These are phyloP conservation scores for Vanessa tameamea DNA, from an alignment of 1,140 invertebrate genomes.

Conservation along the genomic window DNA sequence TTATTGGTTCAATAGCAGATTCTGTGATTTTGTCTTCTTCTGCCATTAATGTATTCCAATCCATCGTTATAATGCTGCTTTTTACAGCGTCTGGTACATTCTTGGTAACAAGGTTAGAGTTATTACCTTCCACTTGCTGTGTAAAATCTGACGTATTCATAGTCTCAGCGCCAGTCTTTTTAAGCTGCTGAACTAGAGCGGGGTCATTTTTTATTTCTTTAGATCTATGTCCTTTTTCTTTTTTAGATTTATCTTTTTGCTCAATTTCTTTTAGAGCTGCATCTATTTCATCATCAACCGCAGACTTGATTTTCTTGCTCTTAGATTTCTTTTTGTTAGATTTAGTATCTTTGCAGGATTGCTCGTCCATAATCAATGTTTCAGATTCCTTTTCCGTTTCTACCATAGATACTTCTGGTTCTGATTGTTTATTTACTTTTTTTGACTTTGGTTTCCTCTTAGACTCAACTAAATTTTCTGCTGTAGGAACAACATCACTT, in stretches of 20 bases:
- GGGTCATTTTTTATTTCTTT: slow-evolving; percentile 10
- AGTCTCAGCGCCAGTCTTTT: neutral
- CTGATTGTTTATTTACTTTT: slow-evolving; percentile 13
- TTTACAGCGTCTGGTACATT: slow-evolving; percentile 14
- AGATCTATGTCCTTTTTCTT: slow-evolving; percentile 3
- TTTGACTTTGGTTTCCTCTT: slow-evolving; percentile 36
- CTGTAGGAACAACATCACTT: neutral
- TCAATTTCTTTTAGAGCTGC: slow-evolving; percentile 63
- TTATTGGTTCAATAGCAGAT: slow-evolving; percentile 44
- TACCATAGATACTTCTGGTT: slow-evolving; percentile 1
- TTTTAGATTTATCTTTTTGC: slow-evolving; percentile 18
- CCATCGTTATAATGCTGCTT: slow-evolving; percentile 51
- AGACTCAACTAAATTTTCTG: slow-evolving; percentile 1
- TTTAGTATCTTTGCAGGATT: slow-evolving; percentile 12
- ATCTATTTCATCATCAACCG: slow-evolving; percentile 83
- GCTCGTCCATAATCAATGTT: neutral
- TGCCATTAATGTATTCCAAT: slow-evolving; percentile 72
- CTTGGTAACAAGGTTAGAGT: neutral
- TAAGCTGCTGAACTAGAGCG: neutral
- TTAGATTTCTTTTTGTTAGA: slow-evolving; percentile 28
- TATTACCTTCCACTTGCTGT: neutral
- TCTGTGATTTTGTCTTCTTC: slow-evolving; percentile 63
- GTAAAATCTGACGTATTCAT: neutral
- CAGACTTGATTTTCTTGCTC: slow-evolving; percentile 73
- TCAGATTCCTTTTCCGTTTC: slow-evolving; percentile 11